Evolutionary conservation across 2,113 vertebrate species (phyloP).

Genomic region (Helogale parvula): DNA sequence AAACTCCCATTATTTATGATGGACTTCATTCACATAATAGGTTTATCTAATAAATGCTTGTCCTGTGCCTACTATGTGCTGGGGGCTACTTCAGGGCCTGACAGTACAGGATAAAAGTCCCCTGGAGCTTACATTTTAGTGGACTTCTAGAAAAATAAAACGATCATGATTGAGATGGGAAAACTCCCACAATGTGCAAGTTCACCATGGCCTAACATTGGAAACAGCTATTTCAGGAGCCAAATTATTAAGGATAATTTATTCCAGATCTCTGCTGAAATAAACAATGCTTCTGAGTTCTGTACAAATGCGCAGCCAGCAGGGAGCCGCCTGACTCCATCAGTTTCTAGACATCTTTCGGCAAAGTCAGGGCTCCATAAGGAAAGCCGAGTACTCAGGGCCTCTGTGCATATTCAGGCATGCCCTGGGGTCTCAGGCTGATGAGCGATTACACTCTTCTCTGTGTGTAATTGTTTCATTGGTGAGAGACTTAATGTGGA

Average conservation of each 20-base stretch:
- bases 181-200: background rate
- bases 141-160: conserved; percentile 34
- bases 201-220: conserved; percentile 62
- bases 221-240: conserved; percentile 73
- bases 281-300: conserved; percentile 80
- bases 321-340: conserved; percentile 71
- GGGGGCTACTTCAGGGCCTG: background rate
- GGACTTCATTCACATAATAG: background rate
- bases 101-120: background rate
- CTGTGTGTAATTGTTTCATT: conserved; percentile 66
- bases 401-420: conserved; percentile 69
- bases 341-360: conserved; percentile 77
- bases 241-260: conserved; percentile 81
- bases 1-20: conserved; percentile 57
- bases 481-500: conserved; percentile 70
- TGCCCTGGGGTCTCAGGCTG: conserved; percentile 66
- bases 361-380: conserved; percentile 77
- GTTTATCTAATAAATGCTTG: background rate
- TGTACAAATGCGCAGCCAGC: conserved; percentile 76
- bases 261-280: conserved; percentile 81
- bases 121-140: background rate
- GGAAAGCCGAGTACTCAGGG: conserved; percentile 53
- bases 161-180: conserved; percentile 56
- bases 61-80: background rate
- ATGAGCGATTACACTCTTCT: conserved; percentile 56